These are phyloP conservation scores for Halcyon smyrnensis DNA, from an alignment of 2,797 vertebrate species.

Conservation along the genomic window DNA sequence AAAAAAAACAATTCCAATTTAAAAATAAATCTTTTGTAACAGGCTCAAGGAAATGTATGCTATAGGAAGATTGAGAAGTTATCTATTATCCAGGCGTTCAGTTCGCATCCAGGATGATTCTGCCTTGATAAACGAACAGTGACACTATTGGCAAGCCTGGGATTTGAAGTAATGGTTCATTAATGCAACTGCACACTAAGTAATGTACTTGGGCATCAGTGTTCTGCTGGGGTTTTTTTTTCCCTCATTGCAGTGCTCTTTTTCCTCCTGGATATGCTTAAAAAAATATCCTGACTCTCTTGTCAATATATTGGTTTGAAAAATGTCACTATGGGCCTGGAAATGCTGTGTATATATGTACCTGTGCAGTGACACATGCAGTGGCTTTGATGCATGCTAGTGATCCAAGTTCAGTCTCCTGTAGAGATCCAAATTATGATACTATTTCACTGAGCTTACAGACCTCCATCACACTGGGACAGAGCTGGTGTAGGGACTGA, in stretches of 20 bases:
- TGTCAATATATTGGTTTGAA: slow-evolving; percentile 55
- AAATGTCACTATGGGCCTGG: neutral
- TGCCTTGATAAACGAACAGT: slow-evolving; percentile 54
- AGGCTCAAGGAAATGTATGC: slow-evolving; percentile 60
- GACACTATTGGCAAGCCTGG: slow-evolving; percentile 49
- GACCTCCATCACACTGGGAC: slow-evolving; percentile 70
- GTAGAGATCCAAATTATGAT: slow-evolving; percentile 78
- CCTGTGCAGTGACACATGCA: slow-evolving; percentile 49
- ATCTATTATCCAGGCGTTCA: slow-evolving; percentile 32
- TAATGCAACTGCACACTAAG: slow-evolving; percentile 69
- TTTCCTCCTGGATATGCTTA: slow-evolving; percentile 7
- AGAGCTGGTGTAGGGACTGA: slow-evolving; percentile 60
- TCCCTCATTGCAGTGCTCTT: slow-evolving; percentile 6
- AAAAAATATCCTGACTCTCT: slow-evolving; percentile 24
- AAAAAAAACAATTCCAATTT: slow-evolving; percentile 50
- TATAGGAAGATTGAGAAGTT: slow-evolving; percentile 11
- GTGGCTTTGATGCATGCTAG: slow-evolving; percentile 45
- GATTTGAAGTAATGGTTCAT: slow-evolving; percentile 69
- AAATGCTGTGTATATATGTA: neutral
- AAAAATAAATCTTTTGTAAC: slow-evolving; percentile 71
- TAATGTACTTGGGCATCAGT: slow-evolving; percentile 13
- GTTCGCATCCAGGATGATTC: slow-evolving; percentile 47
- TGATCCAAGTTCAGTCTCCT: slow-evolving; percentile 61
- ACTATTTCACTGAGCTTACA: slow-evolving; percentile 60
- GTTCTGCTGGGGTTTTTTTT: slow-evolving; percentile 33